Conservation (phyloP, 2,113 vertebrate genomes). For the Ursus arctos region DNA sequence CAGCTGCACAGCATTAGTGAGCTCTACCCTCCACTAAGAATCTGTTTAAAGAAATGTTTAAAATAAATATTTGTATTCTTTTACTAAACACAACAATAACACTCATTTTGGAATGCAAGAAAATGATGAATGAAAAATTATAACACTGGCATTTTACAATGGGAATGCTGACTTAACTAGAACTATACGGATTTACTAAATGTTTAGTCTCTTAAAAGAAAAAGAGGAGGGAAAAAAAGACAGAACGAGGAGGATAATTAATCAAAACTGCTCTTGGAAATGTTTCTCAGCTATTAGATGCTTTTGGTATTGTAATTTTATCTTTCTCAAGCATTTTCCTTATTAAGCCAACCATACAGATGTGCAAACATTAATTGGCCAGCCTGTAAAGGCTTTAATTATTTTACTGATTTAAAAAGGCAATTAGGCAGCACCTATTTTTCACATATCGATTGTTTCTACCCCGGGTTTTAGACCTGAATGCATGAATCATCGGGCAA, state of each 20-base stretch:
- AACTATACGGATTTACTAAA: constrained; percentile 31
- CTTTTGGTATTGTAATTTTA: constrained; percentile 56
- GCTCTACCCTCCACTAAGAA: constrained; percentile 35
- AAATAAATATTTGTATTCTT: constrained; percentile 79
- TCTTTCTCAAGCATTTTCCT: constrained; percentile 71
- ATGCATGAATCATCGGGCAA: constrained; percentile 68
- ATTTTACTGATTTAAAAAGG: constrained; percentile 70
- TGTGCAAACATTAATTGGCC: constrained; percentile 65
- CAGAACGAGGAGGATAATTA: constrained; percentile 67
- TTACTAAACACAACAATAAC: constrained; percentile 68
- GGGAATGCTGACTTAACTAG: constrained; percentile 65
- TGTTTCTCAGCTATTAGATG: constrained; percentile 43
- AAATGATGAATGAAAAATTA: constrained; percentile 74
- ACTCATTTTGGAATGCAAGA: constrained; percentile 60
- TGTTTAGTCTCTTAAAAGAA: constrained; percentile 19
- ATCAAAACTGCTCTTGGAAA: constrained; percentile 59
- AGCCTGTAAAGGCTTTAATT: constrained; percentile 70
- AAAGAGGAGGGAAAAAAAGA: constrained; percentile 60
- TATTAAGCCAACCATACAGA: constrained; percentile 64
- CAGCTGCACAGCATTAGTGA: constrained; percentile 71
- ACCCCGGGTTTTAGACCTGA: constrained; percentile 48
- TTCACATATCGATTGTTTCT: constrained; percentile 65
- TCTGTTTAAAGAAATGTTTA: constrained; percentile 68
- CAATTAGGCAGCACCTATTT: constrained; percentile 74
- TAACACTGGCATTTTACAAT: constrained; percentile 41